These are phyloP conservation scores for Bursaphelenchus mucronatus DNA, from an alignment of 1,140 invertebrate species.

Conservation along the genomic window DNA sequence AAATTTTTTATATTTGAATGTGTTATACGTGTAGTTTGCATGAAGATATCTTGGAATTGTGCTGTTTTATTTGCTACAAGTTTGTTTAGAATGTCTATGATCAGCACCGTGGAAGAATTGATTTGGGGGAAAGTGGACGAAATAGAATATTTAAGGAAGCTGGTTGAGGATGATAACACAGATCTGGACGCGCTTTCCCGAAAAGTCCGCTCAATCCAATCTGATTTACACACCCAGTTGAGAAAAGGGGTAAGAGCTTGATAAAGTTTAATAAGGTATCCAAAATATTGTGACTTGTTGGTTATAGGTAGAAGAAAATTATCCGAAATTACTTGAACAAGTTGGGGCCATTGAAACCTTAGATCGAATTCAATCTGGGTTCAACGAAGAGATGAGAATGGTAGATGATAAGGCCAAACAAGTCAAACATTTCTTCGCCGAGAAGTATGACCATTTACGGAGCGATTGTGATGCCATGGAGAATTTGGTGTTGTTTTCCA, in stretches of 20 bases:
- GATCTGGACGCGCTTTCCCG: slow-evolving; percentile 34
- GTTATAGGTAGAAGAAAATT: slow-evolving; percentile 58
- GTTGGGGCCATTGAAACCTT: slow-evolving; percentile 53
- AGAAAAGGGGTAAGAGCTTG: slow-evolving; percentile 35
- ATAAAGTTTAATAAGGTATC: slow-evolving; percentile 19
- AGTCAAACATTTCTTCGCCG: slow-evolving; percentile 19
- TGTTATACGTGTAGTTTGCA: background rate
- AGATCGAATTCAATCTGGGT: slow-evolving; percentile 29
- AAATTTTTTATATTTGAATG: background rate
- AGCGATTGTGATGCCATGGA: slow-evolving; percentile 27
- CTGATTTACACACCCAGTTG: slow-evolving; percentile 39
- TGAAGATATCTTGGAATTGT: background rate
- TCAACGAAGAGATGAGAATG: slow-evolving; percentile 40
- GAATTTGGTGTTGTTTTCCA: slow-evolving; percentile 36
- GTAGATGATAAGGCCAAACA: slow-evolving; percentile 39
- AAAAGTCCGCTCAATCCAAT: slow-evolving; percentile 41
- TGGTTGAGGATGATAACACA: slow-evolving; percentile 39
- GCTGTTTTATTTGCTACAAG: slow-evolving; percentile 1
- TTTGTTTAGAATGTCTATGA: slow-evolving; percentile 1
- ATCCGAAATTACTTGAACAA: slow-evolving; percentile 54
- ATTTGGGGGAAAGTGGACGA: slow-evolving; percentile 57
- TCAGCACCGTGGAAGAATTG: slow-evolving; percentile 45
- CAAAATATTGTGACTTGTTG: background rate
- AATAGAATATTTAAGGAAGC: slow-evolving; percentile 44
- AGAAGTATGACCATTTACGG: slow-evolving; percentile 7